Evolutionary conservation across 2,113 vertebrate genomes (phyloP).

Genomic region (Phainopepla nitens): DNA sequence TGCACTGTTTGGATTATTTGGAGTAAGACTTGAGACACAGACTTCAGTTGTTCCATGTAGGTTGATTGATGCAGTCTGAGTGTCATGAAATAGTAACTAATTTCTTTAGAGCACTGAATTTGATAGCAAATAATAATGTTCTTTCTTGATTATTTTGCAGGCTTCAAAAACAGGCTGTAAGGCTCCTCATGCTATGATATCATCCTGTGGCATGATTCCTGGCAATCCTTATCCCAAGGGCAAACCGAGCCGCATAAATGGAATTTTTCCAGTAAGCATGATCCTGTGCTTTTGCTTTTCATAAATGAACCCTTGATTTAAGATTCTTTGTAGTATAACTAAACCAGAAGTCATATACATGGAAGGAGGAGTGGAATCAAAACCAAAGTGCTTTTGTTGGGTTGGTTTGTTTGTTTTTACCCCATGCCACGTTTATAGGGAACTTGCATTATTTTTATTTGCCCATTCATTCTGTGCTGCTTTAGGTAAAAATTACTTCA

Average conservation of each 20-base stretch:
- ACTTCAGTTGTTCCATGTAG: neutral
- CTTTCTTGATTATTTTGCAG: slow-evolving; percentile 67
- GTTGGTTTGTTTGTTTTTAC: neutral
- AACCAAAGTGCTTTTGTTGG: neutral
- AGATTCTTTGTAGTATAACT: neutral
- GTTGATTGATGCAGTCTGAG: neutral
- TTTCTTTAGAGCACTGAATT: neutral
- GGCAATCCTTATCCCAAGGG: slow-evolving; percentile 98
- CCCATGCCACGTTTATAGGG: neutral
- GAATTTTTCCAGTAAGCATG: slow-evolving; percentile 89
- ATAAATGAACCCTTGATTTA: neutral
- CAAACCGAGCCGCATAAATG: slow-evolving; percentile 90
- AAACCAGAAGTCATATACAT: neutral
- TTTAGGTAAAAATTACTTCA: neutral
- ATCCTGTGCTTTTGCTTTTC: neutral
- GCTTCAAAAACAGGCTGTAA: slow-evolving; percentile 96
- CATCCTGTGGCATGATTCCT: slow-evolving; percentile 96
- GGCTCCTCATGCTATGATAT: slow-evolving; percentile 96
- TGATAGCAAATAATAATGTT: neutral
- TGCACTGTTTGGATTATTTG: neutral
- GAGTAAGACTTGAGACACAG: neutral
- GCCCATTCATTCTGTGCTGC: neutral
- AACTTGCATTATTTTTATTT: neutral
- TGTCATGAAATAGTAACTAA: neutral
- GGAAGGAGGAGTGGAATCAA: neutral